Evolutionary conservation across 2,797 vertebrate genomes (phyloP).

Genomic region (Stomatorhinus walkeri): DNA sequence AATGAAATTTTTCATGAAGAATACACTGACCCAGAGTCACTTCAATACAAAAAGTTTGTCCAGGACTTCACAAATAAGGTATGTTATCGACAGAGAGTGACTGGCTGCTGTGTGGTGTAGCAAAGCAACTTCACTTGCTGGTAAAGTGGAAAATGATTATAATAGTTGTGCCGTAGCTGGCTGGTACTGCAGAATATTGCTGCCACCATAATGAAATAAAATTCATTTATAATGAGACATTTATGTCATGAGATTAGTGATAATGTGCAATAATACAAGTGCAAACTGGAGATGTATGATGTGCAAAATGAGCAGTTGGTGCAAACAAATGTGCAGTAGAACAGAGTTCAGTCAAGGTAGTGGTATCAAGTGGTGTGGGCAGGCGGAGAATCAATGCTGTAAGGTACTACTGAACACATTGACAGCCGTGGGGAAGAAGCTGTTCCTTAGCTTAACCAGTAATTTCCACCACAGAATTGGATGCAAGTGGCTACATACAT

Average conservation of each 20-base stretch:
- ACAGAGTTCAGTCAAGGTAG: background rate
- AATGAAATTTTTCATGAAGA: rapidly evolving
- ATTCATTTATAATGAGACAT: background rate
- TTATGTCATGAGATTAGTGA: background rate
- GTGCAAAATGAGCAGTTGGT: background rate
- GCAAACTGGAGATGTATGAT: background rate
- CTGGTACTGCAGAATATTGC: background rate
- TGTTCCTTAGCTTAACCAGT: background rate
- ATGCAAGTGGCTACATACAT: background rate
- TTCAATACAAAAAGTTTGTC: background rate
- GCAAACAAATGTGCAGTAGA: background rate
- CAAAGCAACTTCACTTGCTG: background rate
- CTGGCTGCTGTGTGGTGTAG: background rate
- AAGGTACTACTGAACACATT: background rate
- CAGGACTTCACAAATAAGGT: background rate
- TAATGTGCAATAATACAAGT: background rate
- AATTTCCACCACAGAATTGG: background rate
- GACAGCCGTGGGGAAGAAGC: background rate
- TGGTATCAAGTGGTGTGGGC: background rate
- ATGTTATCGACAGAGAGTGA: constrained; percentile 1
- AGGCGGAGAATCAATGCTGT: background rate
- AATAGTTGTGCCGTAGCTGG: background rate
- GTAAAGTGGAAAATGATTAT: background rate
- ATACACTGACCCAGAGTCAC: rapidly evolving
- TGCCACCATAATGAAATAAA: background rate